Evolutionary conservation across 2,888 invertebrate species (phyloP), one percentile per base, ranked within the genome.

Genomic region (Dysmachus trigonus): DNA sequence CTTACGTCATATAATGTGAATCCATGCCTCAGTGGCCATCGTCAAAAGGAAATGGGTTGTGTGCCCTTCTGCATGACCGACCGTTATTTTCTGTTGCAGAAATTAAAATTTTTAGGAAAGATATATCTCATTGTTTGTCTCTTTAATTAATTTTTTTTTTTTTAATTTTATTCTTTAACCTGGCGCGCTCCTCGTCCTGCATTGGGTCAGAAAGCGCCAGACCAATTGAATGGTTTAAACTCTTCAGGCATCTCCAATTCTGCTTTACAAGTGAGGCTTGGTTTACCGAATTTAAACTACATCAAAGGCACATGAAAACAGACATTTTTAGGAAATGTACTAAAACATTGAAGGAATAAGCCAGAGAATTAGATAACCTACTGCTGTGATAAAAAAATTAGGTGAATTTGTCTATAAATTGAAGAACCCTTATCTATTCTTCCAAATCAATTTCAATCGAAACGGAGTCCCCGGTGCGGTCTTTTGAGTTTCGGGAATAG

Each of bases 61-160:
- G 51, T 74, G 74, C 53, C 31, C 53, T 85, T 85, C 85, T 85
- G 85, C 85, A 85, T 85, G 85, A 76, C 51, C 73, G 85, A 33
- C 33, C 76, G 53, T 76, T 41, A 83, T 83, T 72, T 72, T 72
- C 83, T 83, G 83, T 31, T 38, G 38, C 72, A 83, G 83, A 83
- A 83, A 83, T 83, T 83, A 83, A 83, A 83, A 83, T 83, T 82
- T 72, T 83, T 71, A 41, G 72, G 38, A 83, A 72, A 83, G 83
- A 83, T n/a, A 38, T 71, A 38, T 72, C 35, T 38, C 41, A 72
- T 83, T 83, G 72, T 83, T 72, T 83, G 71, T 71, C 71, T 71
- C 62, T 38, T 38, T 72, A 15, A 41, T 83, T 83, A 72, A 41
- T 33, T 38, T 18, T 83, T 71, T 72, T 83, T 72, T 18, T 83